Percentiles rank a stretch among this genome's conserved stretches.
These are phyloP conservation scores for Sesia bembeciformis DNA, from an alignment of 2,888 invertebrate species.

Conservation along the genomic window DNA sequence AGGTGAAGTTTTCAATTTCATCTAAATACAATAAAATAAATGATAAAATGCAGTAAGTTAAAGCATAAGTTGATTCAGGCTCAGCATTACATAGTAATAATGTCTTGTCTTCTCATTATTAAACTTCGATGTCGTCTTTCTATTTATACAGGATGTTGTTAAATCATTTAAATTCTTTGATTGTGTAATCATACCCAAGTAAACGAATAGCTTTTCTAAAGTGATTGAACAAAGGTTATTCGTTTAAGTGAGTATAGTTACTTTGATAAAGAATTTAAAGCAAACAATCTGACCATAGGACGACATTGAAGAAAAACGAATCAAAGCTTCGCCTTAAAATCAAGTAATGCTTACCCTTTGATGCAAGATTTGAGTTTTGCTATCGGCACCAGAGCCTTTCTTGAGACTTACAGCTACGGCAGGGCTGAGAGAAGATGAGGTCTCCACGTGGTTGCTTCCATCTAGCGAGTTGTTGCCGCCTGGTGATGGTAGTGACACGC, in stretches of 20 bases:
- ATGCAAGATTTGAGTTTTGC: conserved; percentile 81
- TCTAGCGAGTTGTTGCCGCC: conserved; percentile 83
- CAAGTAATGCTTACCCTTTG: conserved; percentile 88
- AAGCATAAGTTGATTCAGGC: conserved; percentile 74
- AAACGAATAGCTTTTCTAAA: background rate
- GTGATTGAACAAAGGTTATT: background rate
- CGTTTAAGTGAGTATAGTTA: background rate
- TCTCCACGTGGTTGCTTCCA: conserved; percentile 74
- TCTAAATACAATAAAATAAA: background rate
- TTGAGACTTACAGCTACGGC: conserved; percentile 81
- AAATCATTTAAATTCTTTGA: background rate
- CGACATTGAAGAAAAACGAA: conserved; percentile 49
- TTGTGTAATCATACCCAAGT: background rate
- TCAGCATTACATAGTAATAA: conserved; percentile 55
- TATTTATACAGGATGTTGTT: conserved; percentile 3
- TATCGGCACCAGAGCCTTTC: conserved; percentile 76
- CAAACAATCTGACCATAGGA: conserved; percentile 7
- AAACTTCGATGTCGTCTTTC: conserved; percentile 43
- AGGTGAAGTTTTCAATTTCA: conserved; percentile 25
- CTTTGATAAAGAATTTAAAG: background rate
- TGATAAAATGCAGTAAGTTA: conserved; percentile 41
- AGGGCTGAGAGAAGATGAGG: conserved; percentile 76
- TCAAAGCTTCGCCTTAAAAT: conserved; percentile 75
- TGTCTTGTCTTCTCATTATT: conserved; percentile 20
- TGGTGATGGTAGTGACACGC: conserved; percentile 86